Evolutionary conservation across 2,888 invertebrate species (phyloP).

Genomic region (Polylopha cassiicola): DNA sequence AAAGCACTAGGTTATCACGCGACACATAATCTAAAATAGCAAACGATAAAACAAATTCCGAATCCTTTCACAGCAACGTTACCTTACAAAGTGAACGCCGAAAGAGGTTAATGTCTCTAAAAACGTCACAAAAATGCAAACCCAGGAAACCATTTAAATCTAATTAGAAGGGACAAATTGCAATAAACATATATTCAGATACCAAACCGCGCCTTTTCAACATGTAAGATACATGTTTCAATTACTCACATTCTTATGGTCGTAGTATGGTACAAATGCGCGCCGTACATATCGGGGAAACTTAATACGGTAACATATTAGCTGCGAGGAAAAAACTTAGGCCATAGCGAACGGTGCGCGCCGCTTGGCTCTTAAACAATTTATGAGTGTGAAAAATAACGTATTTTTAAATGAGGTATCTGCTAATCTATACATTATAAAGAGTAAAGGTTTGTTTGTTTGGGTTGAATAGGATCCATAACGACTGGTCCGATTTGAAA

Average conservation of each 20-base stretch:
- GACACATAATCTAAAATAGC: no score
- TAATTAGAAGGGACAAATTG: conserved; percentile 33
- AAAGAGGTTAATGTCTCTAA: no score
- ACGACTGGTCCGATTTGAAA: no score
- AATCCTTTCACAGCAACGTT: no score
- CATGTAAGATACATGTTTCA: conserved; percentile 56
- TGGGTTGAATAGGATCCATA: no score
- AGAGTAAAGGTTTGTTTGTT: no score
- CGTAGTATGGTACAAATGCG: conserved; percentile 58
- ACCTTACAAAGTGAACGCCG: no score
- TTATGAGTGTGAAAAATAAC: no score
- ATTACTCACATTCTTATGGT: conserved; percentile 54
- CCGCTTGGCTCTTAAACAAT: conserved; percentile 20
- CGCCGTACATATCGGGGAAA: conserved; percentile 36
- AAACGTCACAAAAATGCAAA: neutral
- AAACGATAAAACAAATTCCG: no score
- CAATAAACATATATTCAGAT: conserved; percentile 32
- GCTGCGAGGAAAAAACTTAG: conserved; percentile 45
- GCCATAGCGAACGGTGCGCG: conserved; percentile 33
- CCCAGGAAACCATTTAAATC: conserved; percentile 14
- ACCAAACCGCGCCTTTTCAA: conserved; percentile 30
- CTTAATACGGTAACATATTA: conserved; percentile 60
- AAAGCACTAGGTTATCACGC: no score
- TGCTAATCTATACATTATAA: no score
- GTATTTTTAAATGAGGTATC: no score